Evolutionary conservation across 2,113 vertebrate species (phyloP).

Genomic region (Aspidoscelis tigris): DNA sequence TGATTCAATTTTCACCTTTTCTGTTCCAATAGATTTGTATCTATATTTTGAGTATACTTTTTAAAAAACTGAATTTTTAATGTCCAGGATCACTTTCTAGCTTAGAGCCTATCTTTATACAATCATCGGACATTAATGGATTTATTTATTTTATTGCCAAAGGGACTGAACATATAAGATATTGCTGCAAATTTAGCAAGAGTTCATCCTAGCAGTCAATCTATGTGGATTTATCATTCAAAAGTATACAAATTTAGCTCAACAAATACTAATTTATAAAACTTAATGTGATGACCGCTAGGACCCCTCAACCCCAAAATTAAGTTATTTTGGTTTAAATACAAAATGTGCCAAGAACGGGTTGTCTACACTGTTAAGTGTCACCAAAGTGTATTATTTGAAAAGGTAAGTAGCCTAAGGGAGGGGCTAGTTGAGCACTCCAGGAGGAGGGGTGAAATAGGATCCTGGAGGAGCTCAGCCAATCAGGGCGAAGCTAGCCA

Average conservation of each 20-base stretch:
- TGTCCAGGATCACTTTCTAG: background rate
- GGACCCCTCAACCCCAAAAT: too few relatives aligned
- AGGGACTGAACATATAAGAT: background rate
- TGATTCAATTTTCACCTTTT: background rate
- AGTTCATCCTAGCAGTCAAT: background rate
- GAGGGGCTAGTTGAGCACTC: too few relatives aligned
- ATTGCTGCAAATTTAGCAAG: background rate
- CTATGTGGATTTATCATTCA: background rate
- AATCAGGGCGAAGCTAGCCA: too few relatives aligned
- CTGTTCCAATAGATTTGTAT: background rate
- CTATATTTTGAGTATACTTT: background rate
- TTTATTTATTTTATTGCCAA: background rate
- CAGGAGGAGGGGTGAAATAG: too few relatives aligned
- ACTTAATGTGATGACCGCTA: too few relatives aligned
- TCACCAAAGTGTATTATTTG: too few relatives aligned
- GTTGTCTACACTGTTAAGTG: too few relatives aligned
- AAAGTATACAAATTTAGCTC: background rate
- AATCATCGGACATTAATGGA: background rate
- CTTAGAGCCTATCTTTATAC: background rate
- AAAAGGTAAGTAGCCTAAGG: too few relatives aligned
- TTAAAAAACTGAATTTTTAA: background rate
- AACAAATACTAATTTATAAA: conserved; percentile 1
- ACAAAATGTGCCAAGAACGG: too few relatives aligned
- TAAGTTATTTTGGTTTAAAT: too few relatives aligned
- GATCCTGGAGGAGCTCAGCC: too few relatives aligned